Percentiles rank a stretch among this genome's conserved stretches.
Conservation (phyloP, 2,113 vertebrate species). For the Physeter macrocephalus region DNA sequence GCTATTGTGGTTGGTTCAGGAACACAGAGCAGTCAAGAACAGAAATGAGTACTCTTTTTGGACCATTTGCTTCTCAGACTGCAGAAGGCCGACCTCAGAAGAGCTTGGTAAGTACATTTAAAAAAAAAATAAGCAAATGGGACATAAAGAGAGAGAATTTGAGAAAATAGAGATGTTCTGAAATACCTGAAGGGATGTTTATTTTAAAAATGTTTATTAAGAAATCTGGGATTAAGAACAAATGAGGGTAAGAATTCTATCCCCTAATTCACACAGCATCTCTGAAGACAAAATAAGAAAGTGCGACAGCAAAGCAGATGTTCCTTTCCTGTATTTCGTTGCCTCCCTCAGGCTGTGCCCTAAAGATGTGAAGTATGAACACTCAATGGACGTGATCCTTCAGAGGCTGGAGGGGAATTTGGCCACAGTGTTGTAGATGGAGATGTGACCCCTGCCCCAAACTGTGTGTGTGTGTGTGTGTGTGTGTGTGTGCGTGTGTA, state of each 20-base stretch:
- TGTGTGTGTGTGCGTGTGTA: background rate
- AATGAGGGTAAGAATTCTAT: background rate
- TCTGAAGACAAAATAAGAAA: background rate
- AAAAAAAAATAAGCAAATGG: background rate
- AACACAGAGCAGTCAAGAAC: background rate
- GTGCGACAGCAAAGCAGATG: background rate
- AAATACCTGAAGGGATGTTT: background rate
- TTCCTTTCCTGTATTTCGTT: background rate
- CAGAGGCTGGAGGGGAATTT: background rate
- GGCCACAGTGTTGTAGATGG: accelerated
- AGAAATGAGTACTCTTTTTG: background rate
- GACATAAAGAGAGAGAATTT: background rate
- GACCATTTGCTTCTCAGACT: background rate
- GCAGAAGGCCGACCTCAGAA: background rate
- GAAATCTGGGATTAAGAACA: background rate
- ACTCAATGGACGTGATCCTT: no score
- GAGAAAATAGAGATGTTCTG: background rate
- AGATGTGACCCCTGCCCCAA: background rate
- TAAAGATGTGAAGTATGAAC: background rate
- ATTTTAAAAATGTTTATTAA: background rate
- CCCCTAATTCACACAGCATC: background rate
- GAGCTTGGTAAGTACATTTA: background rate
- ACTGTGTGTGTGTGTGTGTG: background rate
- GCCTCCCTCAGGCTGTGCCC: background rate
- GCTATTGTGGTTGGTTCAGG: background rate